A percentile compares a stretch with the other conserved stretches of the same genome.
Evolutionary conservation across 2,113 vertebrate species (phyloP).

Genomic region (Oxyura jamaicensis): DNA sequence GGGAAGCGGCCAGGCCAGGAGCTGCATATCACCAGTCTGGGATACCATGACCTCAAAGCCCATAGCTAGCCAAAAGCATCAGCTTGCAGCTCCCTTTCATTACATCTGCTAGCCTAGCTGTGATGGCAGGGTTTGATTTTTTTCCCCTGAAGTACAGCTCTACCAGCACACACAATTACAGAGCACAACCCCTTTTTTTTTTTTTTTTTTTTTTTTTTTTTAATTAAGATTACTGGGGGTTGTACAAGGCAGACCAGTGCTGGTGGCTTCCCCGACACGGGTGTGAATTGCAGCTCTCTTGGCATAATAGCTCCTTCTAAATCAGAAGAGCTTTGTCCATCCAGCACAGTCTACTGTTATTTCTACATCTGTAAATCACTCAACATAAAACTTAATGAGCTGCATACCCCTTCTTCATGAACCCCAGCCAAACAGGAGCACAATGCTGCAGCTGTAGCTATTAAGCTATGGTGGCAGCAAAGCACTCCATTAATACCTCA

Average conservation of each 20-base stretch:
- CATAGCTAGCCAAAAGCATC: not conserved
- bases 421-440: constrained; percentile 21
- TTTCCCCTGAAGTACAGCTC: not conserved
- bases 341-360: not conserved
- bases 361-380: constrained; percentile 48
- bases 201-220: not conserved
- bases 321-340: not conserved
- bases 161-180: not conserved
- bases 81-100: not conserved
- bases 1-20: not conserved
- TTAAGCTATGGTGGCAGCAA: constrained; percentile 37
- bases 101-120: not conserved
- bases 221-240: not conserved
- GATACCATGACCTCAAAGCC: not conserved
- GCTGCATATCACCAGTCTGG: not conserved
- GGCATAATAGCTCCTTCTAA: not conserved
- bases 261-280: not conserved
- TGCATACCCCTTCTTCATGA: constrained; percentile 18
- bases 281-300: not conserved
- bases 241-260: not conserved
- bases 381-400: constrained; percentile 45
- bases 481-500: constrained; percentile 54
- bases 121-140: not conserved
- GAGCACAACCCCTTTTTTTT: not conserved
- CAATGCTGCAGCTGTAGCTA: constrained; percentile 51